These are phyloP conservation scores for Myoxocephalus aenaeus DNA, from an alignment of 2,797 vertebrate species.

Conservation along the genomic window DNA sequence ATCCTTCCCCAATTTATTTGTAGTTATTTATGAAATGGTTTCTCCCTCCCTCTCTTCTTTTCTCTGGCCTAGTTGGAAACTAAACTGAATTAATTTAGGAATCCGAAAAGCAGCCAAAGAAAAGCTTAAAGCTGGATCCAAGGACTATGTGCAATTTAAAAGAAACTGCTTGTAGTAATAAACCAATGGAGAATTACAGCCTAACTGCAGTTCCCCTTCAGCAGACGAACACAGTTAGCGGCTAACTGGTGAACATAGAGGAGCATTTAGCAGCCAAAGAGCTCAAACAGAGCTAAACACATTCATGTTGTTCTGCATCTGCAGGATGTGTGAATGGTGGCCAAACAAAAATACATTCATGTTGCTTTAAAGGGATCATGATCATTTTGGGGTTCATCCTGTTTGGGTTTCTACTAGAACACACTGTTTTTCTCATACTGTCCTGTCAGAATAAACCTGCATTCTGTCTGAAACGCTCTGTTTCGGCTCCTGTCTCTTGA, in stretches of 20 bases:
- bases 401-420: not conserved
- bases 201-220: not conserved
- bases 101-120: not conserved
- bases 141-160: not conserved
- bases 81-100: not conserved
- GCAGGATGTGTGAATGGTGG: not conserved
- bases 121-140: not conserved
- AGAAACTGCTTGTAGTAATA: not conserved
- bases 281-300: not conserved
- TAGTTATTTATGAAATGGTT: not conserved
- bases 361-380: not conserved
- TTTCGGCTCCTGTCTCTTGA: not conserved
- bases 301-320: not conserved
- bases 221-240: not conserved
- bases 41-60: not conserved
- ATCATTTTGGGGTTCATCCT: not conserved
- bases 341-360: not conserved
- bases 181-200: not conserved
- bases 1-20: not conserved
- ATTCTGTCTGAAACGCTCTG: not conserved
- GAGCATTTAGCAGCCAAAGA: not conserved
- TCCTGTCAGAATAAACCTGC: not conserved
- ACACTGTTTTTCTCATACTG: not conserved
- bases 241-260: not conserved
- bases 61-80: not conserved